Conservation (phyloP, 2,113 vertebrate species). For the Corythornis madagascariensis region DNA sequence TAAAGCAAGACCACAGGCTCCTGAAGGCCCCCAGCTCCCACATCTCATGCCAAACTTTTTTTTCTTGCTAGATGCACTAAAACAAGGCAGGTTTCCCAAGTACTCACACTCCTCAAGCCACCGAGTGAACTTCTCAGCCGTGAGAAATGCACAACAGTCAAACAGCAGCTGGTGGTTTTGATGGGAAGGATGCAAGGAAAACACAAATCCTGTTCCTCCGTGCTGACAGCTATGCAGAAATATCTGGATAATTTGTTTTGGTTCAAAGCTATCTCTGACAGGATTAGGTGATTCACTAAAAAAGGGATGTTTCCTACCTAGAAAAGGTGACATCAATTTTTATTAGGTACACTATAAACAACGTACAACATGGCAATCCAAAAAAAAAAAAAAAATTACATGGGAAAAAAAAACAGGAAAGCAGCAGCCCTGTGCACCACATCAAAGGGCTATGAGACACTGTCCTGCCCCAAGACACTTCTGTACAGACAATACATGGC, state of each 20-base stretch:
- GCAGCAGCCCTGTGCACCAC: background rate
- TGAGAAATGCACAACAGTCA: background rate
- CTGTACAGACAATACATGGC: background rate
- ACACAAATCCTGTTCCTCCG: background rate
- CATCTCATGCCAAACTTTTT: background rate
- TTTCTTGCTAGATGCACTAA: background rate
- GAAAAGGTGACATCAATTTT: background rate
- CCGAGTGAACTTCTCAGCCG: background rate
- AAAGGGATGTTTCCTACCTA: background rate
- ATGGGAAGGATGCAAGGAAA: accelerated
- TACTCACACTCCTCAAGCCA: background rate
- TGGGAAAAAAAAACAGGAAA: background rate
- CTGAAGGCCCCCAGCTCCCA: background rate
- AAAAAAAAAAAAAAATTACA: background rate
- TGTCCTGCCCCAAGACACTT: background rate
- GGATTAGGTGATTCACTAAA: background rate
- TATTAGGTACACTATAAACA: background rate
- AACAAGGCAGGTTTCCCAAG: background rate
- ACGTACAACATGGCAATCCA: background rate
- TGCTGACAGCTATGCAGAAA: background rate
- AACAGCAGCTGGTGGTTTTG: background rate
- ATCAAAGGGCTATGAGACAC: background rate
- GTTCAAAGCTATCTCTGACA: background rate
- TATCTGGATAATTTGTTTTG: background rate
- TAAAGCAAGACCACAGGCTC: background rate